Conservation (phyloP, 53 echinoderm and acorn worm species). For the Paracentrotus lividus region DNA sequence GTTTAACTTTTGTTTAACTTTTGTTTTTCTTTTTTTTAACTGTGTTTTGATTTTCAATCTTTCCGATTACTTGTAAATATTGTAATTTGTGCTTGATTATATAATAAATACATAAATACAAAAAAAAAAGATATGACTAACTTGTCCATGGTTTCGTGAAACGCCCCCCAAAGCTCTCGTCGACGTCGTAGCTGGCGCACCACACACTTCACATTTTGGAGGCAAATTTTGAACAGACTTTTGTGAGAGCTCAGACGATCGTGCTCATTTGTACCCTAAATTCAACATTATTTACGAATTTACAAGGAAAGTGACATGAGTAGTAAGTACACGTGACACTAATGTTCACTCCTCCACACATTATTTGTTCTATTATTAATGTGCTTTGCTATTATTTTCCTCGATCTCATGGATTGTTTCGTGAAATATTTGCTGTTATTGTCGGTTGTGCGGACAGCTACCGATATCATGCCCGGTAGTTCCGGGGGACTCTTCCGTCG, state of each 20-base stretch:
- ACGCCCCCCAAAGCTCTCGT: too few relatives aligned
- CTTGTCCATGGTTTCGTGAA: too few relatives aligned
- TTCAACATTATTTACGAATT: neutral
- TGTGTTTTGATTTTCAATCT: too few relatives aligned
- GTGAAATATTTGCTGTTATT: too few relatives aligned
- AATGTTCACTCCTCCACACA: neutral
- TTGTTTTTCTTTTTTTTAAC: too few relatives aligned
- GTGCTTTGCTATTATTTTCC: neutral
- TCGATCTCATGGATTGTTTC: too few relatives aligned
- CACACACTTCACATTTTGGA: constrained; percentile 15
- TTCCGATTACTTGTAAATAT: neutral
- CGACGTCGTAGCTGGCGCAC: constrained; percentile 31
- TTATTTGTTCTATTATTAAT: neutral
- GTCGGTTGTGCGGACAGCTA: neutral
- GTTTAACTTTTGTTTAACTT: too few relatives aligned
- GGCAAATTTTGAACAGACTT: constrained; percentile 56
- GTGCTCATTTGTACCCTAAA: neutral
- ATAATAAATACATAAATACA: too few relatives aligned
- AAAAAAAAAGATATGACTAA: too few relatives aligned
- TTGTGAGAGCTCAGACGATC: neutral
- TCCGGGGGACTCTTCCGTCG: neutral
- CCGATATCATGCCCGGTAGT: neutral
- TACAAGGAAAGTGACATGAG: constrained; percentile 10
- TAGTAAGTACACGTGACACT: neutral
- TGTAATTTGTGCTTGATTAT: neutral